Percentiles rank a stretch among this genome's conserved stretches.
Conservation (phyloP, 2,113 vertebrate genomes). For the Cepphus grylle region DNA sequence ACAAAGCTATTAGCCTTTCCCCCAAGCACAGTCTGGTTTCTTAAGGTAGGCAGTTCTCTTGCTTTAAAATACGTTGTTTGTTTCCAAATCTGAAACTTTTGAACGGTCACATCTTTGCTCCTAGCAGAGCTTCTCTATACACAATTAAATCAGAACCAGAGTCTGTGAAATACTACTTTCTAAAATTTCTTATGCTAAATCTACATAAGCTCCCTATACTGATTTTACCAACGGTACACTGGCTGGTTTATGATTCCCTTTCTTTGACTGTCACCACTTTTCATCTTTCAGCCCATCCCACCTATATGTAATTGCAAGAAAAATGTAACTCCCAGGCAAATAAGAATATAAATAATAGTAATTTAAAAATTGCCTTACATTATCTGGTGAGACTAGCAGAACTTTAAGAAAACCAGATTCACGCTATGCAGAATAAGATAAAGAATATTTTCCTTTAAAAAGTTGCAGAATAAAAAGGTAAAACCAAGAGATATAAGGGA, state of each 20-base stretch:
- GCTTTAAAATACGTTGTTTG: not conserved
- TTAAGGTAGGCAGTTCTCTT: not conserved
- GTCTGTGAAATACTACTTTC: not conserved
- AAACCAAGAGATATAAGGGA: not conserved
- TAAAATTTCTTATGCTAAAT: not conserved
- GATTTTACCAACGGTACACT: not conserved
- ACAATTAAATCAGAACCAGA: not conserved
- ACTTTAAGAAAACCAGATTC: not conserved
- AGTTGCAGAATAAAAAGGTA: not conserved
- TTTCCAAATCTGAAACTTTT: not conserved
- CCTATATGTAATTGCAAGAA: not conserved
- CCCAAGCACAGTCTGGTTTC: not conserved
- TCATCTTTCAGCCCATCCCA: not conserved
- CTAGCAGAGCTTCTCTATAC: not conserved
- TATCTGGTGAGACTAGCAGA: not conserved
- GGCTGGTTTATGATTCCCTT: not conserved
- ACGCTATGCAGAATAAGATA: fast-evolving
- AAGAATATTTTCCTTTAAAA: not conserved
- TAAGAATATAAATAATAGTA: not conserved
- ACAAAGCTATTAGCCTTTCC: not conserved
- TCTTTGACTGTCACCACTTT: not conserved
- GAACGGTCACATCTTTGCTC: not conserved
- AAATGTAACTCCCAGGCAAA: not conserved
- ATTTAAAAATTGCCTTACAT: not conserved
- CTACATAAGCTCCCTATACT: not conserved